phyloP scores from a whole-genome alignment of 2,888 invertebrate genomes.

The Desoria tigrina region DNA sequence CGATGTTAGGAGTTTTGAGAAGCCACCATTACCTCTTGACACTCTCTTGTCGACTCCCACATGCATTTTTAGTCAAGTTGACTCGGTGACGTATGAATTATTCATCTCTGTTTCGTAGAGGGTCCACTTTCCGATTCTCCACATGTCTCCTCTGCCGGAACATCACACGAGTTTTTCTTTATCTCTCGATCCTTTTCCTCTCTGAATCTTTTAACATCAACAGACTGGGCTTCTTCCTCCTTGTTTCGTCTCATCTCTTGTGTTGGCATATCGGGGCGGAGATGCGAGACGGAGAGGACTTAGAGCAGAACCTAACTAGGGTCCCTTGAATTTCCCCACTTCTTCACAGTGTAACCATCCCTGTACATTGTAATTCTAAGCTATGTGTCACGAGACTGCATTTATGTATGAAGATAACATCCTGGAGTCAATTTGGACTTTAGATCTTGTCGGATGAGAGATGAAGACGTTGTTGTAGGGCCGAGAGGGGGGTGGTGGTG shows the following conservation, averaged over 20 bases:
- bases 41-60: constrained; percentile 26
- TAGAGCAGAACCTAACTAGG: neutral
- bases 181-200: constrained; percentile 8
- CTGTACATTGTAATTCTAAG: no score
- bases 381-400: no score
- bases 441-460: no score
- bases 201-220: constrained; percentile 18
- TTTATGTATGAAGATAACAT: no score
- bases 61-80: constrained; percentile 31
- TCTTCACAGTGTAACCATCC: neutral
- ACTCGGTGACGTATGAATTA: constrained; percentile 40
- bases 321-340: constrained; percentile 12
- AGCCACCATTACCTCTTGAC: constrained; percentile 24
- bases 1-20: constrained; percentile 6
- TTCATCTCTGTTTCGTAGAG: constrained; percentile 37
- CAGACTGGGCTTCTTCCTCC: no score
- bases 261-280: neutral
- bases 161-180: constrained; percentile 22
- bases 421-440: no score
- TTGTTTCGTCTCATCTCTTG: neutral
- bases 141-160: constrained; percentile 31
- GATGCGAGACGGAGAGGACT: no score
- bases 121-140: constrained; percentile 39
- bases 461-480: no score
- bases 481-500: no score